These are phyloP conservation scores for Lysandra bellargus DNA, from an alignment of 2,888 invertebrate species.

Conservation along the genomic window DNA sequence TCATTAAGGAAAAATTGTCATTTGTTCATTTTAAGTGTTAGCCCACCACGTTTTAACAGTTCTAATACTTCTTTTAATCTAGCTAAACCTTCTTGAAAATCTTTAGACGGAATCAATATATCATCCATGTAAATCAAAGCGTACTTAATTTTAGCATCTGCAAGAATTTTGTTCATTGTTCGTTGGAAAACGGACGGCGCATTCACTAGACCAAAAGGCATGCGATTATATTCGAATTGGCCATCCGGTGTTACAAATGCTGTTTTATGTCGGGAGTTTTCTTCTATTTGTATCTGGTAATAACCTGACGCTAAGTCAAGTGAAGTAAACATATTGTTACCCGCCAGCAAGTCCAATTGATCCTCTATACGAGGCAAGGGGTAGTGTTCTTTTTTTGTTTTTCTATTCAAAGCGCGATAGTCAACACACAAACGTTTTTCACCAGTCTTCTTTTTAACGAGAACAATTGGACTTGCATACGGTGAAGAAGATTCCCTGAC, in stretches of 20 bases:
- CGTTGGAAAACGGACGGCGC: too few species aligned
- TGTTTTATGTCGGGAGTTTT: conserved; percentile 2
- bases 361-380: conserved; percentile 42
- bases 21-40: conserved; percentile 31
- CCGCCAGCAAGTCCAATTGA: conserved; percentile 35
- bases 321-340: conserved; percentile 34
- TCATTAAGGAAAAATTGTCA: conserved; percentile 27
- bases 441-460: too few species aligned
- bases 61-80: conserved; percentile 17
- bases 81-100: neutral
- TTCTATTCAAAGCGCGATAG: conserved; percentile 37
- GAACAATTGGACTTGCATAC: too few species aligned
- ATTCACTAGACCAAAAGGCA: too few species aligned
- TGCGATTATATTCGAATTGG: too few species aligned
- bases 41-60: neutral
- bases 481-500: too few species aligned
- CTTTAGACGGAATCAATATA: too few species aligned
- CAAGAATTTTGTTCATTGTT: too few species aligned
- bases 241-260: neutral
- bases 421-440: too few species aligned
- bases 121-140: too few species aligned
- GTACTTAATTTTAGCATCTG: too few species aligned
- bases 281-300: neutral
- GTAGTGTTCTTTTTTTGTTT: conserved; percentile 40
- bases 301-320: conserved; percentile 17